Percentiles rank a stretch among this genome's conserved stretches.
phyloP scores from a whole-genome alignment of 2,797 vertebrate genomes.

The Selene dorsalis region DNA sequence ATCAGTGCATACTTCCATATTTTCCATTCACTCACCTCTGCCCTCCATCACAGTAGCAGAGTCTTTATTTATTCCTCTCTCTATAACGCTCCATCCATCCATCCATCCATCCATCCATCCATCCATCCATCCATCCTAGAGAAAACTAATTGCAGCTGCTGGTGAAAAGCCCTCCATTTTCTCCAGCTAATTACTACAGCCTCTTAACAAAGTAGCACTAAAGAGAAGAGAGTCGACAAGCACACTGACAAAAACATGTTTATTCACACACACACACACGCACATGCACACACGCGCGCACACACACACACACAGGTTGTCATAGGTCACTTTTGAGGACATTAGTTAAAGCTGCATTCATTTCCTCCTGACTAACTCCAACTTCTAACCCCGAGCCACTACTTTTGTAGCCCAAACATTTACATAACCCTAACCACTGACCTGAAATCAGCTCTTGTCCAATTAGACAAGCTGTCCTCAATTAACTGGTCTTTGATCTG shows the following conservation, averaged over 20 bases:
- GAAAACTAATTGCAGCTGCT: constrained; percentile 89
- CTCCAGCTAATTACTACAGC: constrained; percentile 92
- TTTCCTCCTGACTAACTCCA: not conserved
- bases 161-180: constrained; percentile 94
- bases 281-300: constrained; percentile 19
- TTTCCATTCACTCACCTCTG: constrained; percentile 31
- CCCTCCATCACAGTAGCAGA: constrained; percentile 30
- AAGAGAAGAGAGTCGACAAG: constrained; percentile 82
- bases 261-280: constrained; percentile 36
- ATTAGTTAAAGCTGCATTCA: not conserved
- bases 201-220: constrained; percentile 94
- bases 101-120: constrained; percentile 52
- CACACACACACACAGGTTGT: not conserved
- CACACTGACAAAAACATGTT: constrained; percentile 38
- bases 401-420: too few relatives aligned
- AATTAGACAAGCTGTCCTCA: not conserved
- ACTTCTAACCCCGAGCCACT: too few relatives aligned
- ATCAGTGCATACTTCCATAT: constrained; percentile 23
- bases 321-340: not conserved
- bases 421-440: too few relatives aligned
- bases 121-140: constrained; percentile 46
- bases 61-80: constrained; percentile 36
- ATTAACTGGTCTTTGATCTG: not conserved
- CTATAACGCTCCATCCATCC: constrained; percentile 19
- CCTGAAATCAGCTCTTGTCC: too few relatives aligned